Evolutionary conservation across 2,797 vertebrate species (phyloP), one percentile per base, ranked within the genome.

Genomic region (Lerista edwardsae): DNA sequence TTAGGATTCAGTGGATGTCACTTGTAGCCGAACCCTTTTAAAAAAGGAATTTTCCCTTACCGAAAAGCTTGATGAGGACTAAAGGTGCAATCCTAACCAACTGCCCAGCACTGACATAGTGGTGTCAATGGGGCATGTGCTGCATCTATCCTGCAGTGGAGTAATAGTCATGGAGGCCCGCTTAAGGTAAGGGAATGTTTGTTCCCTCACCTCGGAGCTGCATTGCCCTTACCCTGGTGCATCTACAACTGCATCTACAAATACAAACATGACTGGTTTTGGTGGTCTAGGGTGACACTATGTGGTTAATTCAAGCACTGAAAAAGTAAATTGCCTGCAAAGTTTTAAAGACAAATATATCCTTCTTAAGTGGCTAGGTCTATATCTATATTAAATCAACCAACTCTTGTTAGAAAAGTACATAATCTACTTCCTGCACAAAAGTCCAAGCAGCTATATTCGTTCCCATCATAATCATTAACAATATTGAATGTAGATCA

Each of bases 231-330:
- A 2, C 51, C 72, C 80, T 51, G 82, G 44, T 23, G 19, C 7
- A 82, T 6, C 2, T 87, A 75, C 39, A 41, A 6, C 82, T 51
- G 10, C 47, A 84, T 29, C 14, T 65, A 75, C 8, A 23, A n/a
- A 34, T 79, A 72, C 2, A n/a, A 3, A 9, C 3, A 36, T 51
- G 83, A 65, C 82, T 41, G 80, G n/a, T 90, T 93, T 67, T 82
- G 80, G 71, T 75, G 93, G 93, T 93, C 86, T 94, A 93, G 91
- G 87, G 94, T 93, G 94, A 94, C 94, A 94, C 94, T 94, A 41
- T 90, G 93, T 94, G 94, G 94, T 87, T 92, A 90, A 93, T 86
- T 73, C 4, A 39, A 87, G 93, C 91, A 94, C 87, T 93, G 86
- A 93, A 91, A 67, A 61, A 87, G 9, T 77, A 47, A 59, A 55